Evolutionary conservation across 1,140 invertebrate genomes (phyloP).

Genomic region (Laupala kohalensis): DNA sequence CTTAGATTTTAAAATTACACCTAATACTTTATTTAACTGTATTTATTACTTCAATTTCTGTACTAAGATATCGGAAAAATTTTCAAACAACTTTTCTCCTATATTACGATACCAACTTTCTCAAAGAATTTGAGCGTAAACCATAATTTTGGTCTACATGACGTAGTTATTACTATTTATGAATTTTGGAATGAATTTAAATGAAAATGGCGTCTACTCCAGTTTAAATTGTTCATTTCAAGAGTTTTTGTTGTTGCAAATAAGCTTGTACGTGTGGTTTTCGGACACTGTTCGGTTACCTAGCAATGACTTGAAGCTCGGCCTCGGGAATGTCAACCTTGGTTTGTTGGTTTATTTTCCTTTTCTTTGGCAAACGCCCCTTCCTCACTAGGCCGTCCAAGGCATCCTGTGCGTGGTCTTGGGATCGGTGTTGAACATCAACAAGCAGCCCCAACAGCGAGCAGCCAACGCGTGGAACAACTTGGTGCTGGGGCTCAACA

Average conservation of each 20-base stretch:
- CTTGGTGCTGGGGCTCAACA: slow-evolving; percentile 39
- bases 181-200: too few species aligned
- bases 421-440: slow-evolving; percentile 44
- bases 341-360: slow-evolving; percentile 7
- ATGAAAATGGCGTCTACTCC: too few species aligned
- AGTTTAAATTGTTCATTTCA: neutral
- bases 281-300: neutral
- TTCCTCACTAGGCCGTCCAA: slow-evolving; percentile 37
- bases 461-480: slow-evolving; percentile 48
- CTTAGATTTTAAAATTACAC: too few species aligned
- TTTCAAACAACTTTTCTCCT: too few species aligned
- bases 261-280: neutral
- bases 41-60: too few species aligned
- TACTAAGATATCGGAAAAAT: too few species aligned
- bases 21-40: too few species aligned
- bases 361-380: slow-evolving; percentile 1
- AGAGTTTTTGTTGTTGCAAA: too few species aligned
- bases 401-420: slow-evolving; percentile 44
- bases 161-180: too few species aligned
- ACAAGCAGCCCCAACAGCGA: slow-evolving; percentile 40
- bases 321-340: neutral
- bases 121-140: too few species aligned
- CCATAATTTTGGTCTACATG: too few species aligned
- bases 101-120: too few species aligned
- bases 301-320: slow-evolving; percentile 11